A percentile compares a stretch with the other conserved stretches of the same genome.
Conservation (phyloP, 2,113 vertebrate species). For the Corynorhinus townsendii region DNA sequence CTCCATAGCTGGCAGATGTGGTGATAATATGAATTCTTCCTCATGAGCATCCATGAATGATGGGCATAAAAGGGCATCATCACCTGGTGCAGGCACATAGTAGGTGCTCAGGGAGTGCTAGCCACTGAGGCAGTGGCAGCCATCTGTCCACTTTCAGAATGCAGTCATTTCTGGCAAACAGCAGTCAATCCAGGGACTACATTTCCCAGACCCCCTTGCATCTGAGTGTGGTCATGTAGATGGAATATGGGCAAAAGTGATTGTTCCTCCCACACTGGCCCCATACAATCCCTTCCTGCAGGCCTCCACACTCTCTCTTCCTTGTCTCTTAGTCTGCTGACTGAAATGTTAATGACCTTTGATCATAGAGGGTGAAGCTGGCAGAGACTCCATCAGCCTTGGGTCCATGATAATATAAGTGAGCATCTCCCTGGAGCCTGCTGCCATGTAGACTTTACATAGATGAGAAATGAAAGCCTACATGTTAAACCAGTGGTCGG, state of each 20-base stretch:
- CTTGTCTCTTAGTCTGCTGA: not conserved
- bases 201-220: not conserved
- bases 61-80: no score
- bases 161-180: not conserved
- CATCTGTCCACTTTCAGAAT: not conserved
- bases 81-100: not conserved
- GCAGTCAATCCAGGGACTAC: not conserved
- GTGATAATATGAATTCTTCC: not conserved
- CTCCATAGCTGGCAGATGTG: not conserved
- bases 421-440: not conserved
- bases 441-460: not conserved
- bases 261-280: not conserved
- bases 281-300: fast-evolving
- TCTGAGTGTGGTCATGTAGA: not conserved
- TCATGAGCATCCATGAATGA: not conserved
- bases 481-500: not conserved
- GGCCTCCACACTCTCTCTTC: not conserved
- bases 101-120: not conserved
- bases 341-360: not conserved
- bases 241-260: not conserved
- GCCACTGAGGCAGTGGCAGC: not conserved
- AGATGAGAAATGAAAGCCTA: not conserved
- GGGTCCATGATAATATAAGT: not conserved
- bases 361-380: not conserved
- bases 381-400: not conserved